Conservation (phyloP, 1,140 invertebrate genomes). For the Proctacanthus coquilletti region DNA sequence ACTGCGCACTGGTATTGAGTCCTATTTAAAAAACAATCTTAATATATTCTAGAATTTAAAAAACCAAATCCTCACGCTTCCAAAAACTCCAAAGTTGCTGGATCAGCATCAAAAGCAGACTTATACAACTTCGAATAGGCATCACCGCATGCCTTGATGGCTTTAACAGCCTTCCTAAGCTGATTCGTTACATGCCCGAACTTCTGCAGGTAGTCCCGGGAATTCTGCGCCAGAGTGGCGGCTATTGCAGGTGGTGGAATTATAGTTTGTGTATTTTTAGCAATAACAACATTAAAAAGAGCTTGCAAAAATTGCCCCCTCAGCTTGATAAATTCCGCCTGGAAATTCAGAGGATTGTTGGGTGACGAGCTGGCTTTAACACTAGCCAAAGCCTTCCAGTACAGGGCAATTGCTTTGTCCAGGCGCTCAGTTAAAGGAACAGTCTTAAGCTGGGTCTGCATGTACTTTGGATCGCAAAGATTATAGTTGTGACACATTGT, state of each 20-base stretch:
- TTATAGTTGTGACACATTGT: slow-evolving; percentile 21
- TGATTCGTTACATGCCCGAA: slow-evolving; percentile 71
- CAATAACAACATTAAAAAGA: slow-evolving; percentile 55
- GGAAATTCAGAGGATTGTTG: slow-evolving; percentile 40
- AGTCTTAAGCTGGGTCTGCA: slow-evolving; percentile 15
- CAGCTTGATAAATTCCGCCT: slow-evolving; percentile 59
- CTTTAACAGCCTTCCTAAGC: slow-evolving; percentile 40
- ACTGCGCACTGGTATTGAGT: slow-evolving; percentile 23
- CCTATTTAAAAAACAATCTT: slow-evolving; percentile 1
- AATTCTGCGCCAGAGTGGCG: slow-evolving; percentile 56
- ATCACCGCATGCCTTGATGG: slow-evolving; percentile 57
- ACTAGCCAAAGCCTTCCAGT: slow-evolving; percentile 49
- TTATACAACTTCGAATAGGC: slow-evolving; percentile 73
- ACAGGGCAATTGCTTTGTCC: slow-evolving; percentile 41
- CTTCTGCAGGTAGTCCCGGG: slow-evolving; percentile 64
- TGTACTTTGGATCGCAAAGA: slow-evolving; percentile 13
- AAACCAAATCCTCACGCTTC: slow-evolving; percentile 46
- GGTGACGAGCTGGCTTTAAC: slow-evolving; percentile 43
- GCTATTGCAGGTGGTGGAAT: slow-evolving; percentile 87
- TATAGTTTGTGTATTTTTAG: slow-evolving; percentile 69
- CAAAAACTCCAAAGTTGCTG: slow-evolving; percentile 65
- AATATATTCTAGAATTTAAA: neutral
- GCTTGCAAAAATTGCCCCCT: slow-evolving; percentile 63
- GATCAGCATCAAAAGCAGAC: slow-evolving; percentile 86
- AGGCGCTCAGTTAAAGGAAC: slow-evolving; percentile 38